Evolutionary conservation across 2,113 vertebrate species (phyloP).

Genomic region (Dissostichus mawsoni): DNA sequence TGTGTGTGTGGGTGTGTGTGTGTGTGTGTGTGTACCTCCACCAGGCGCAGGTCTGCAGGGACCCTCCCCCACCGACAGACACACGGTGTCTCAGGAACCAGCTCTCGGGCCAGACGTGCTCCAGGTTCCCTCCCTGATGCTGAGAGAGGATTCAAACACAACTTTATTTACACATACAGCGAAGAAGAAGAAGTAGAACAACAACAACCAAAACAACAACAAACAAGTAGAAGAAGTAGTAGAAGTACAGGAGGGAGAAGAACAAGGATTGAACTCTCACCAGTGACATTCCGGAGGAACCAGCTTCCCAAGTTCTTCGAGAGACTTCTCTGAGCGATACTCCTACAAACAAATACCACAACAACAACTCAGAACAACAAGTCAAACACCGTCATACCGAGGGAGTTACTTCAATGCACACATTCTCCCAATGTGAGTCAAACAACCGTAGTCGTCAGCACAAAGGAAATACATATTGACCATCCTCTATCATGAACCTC

Average conservation of each 20-base stretch:
- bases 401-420: too few species aligned
- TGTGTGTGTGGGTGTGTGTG: constrained; percentile 4
- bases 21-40: constrained; percentile 86
- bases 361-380: constrained; percentile 1
- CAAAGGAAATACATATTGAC: too few species aligned
- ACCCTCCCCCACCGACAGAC: constrained; percentile 95
- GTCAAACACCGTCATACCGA: too few species aligned
- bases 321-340: constrained; percentile 98
- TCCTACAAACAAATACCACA: constrained; percentile 83
- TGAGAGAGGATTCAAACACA: constrained; percentile 50
- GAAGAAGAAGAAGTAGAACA: background rate
- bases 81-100: constrained; percentile 97
- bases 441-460: too few species aligned
- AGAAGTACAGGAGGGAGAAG: background rate
- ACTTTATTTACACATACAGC: too few species aligned
- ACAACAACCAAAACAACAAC: background rate
- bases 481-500: too few species aligned
- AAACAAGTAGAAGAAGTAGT: background rate
- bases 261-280: constrained; percentile 78
- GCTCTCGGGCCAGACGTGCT: constrained; percentile 94
- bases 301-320: constrained; percentile 95
- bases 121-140: constrained; percentile 90
- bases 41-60: constrained; percentile 94
- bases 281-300: constrained; percentile 98
- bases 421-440: too few species aligned